phyloP scores from a whole-genome alignment of 1,140 invertebrate species.

The Lordiphosa collinella region DNA sequence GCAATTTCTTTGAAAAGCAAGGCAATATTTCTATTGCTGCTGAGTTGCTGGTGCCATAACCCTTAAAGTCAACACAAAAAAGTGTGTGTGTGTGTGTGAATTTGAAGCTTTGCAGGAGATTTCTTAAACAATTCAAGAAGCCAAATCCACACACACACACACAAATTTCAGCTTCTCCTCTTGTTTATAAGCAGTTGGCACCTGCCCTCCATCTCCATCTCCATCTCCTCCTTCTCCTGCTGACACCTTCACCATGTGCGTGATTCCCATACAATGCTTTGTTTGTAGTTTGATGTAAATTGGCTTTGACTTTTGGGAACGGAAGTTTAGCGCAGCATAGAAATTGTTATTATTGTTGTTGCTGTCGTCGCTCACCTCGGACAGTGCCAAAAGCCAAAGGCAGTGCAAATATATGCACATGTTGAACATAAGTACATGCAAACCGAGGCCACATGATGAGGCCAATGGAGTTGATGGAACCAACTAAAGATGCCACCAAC shows the following conservation, averaged over 20 bases:
- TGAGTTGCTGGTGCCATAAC: too few relatives aligned
- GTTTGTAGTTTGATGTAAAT: conserved; percentile 53
- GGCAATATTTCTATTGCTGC: too few relatives aligned
- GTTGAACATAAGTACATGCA: conserved; percentile 51
- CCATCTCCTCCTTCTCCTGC: not conserved
- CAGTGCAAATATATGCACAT: conserved; percentile 65
- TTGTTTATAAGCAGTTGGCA: too few relatives aligned
- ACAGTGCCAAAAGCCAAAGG: conserved; percentile 41
- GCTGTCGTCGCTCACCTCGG: conserved; percentile 24
- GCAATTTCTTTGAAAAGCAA: too few relatives aligned
- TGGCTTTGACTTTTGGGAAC: conserved; percentile 34
- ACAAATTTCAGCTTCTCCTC: too few relatives aligned
- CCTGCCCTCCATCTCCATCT: too few relatives aligned
- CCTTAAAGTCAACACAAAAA: too few relatives aligned
- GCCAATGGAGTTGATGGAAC: conserved; percentile 55
- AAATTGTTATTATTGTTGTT: conserved; percentile 12
- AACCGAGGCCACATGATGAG: conserved; percentile 38
- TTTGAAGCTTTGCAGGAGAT: too few relatives aligned
- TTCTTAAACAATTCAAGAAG: too few relatives aligned
- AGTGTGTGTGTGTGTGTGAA: too few relatives aligned
- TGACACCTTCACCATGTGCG: conserved; percentile 18
- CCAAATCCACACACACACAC: too few relatives aligned
- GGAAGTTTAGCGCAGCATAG: conserved; percentile 47
- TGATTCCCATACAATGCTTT: conserved; percentile 24
- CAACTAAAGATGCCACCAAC: conserved; percentile 31